These are phyloP conservation scores for Anas platyrhynchos DNA, from an alignment of 2,113 vertebrate species.

Conservation along the genomic window DNA sequence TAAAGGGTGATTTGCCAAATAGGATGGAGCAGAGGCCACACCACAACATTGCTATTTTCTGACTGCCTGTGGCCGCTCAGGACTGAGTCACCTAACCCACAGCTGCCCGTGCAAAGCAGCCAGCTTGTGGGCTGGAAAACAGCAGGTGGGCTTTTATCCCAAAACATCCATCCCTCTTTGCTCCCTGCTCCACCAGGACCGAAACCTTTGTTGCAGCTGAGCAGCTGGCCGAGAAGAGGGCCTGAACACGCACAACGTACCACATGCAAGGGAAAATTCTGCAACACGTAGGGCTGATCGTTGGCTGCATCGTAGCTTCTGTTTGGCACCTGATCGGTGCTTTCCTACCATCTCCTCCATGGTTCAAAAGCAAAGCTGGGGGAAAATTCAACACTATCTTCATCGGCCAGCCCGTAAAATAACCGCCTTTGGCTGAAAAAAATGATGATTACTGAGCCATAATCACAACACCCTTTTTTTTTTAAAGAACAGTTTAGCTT, in stretches of 20 bases:
- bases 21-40: neutral
- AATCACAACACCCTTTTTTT: neutral
- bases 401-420: neutral
- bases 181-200: neutral
- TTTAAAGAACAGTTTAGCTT: neutral
- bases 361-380: neutral
- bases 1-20: neutral
- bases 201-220: neutral
- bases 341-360: neutral
- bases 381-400: conserved; percentile 1
- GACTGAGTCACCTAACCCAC: neutral
- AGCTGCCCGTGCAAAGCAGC: neutral
- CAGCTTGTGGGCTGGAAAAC: neutral
- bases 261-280: neutral
- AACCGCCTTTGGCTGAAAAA: neutral
- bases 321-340: neutral
- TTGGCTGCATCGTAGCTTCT: accelerated
- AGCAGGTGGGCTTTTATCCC: neutral
- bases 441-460: neutral
- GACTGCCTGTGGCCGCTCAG: neutral
- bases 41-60: conserved; percentile 3
- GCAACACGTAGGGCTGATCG: neutral
- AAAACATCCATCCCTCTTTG: accelerated
- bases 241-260: accelerated
- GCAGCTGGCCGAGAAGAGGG: neutral